These are phyloP conservation scores for Phortica variegata DNA, from an alignment of 1,140 invertebrate genomes.

Conservation along the genomic window DNA sequence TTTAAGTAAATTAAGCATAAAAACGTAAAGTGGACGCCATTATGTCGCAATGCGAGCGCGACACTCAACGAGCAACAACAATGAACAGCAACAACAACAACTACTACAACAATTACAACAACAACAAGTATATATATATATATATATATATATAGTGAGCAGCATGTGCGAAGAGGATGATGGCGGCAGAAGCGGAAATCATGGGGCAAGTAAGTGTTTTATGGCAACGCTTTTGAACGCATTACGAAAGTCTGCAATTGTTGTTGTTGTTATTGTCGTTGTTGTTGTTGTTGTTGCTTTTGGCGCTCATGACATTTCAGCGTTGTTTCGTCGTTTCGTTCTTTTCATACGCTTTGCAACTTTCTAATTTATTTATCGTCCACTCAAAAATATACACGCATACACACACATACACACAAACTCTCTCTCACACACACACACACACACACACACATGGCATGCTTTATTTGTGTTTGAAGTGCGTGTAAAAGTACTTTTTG, in stretches of 20 bases:
- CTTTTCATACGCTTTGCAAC: conserved; percentile 32
- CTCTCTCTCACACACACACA: neutral
- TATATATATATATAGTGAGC: too few relatives aligned
- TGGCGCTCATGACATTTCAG: conserved; percentile 24
- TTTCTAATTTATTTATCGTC: conserved; percentile 53
- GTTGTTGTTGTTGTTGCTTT: neutral
- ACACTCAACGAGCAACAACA: too few relatives aligned
- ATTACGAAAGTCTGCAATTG: too few relatives aligned
- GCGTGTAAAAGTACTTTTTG: conserved; percentile 38
- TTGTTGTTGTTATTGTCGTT: conserved; percentile 12
- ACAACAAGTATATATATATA: too few relatives aligned
- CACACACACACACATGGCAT: conserved; percentile 1
- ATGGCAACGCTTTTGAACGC: too few relatives aligned
- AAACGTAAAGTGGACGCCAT: conserved; percentile 55
- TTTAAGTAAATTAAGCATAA: conserved; percentile 57
- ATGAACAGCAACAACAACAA: too few relatives aligned
- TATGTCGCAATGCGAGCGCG: conserved; percentile 54
- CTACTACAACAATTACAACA: too few relatives aligned
- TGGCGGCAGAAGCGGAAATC: too few relatives aligned
- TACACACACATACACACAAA: neutral
- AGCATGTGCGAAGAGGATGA: too few relatives aligned
- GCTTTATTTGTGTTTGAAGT: conserved; percentile 39
- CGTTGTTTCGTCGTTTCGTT: conserved; percentile 30
- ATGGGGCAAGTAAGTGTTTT: too few relatives aligned
- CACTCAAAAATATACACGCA: conserved; percentile 23